Evolutionary conservation across 2,113 vertebrate species (phyloP).

Genomic region (Excalfactoria chinensis): DNA sequence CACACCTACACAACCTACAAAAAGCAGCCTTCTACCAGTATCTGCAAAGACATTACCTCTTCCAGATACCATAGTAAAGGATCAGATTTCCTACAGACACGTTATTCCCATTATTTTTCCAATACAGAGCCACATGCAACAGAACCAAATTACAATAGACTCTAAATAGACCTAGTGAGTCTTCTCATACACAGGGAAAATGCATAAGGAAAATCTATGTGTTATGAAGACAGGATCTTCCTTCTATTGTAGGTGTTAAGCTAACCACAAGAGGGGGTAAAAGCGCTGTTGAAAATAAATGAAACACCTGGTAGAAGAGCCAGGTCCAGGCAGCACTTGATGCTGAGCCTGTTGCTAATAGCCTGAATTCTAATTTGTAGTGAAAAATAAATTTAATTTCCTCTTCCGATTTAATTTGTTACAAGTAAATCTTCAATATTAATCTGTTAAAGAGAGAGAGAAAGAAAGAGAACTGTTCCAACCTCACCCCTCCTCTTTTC

Average conservation of each 20-base stretch:
- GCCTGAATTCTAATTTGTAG: not conserved
- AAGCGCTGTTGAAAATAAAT: not conserved
- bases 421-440: not conserved
- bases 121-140: not conserved
- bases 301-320: accelerated
- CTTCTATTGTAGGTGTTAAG: not conserved
- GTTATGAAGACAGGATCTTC: not conserved
- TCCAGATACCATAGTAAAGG: not conserved
- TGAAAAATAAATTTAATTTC: conserved; percentile 19
- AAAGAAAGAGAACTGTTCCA: not conserved
- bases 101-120: not conserved
- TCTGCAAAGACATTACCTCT: not conserved
- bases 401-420: not conserved
- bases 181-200: not conserved
- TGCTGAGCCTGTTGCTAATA: not conserved
- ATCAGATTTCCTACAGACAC: not conserved
- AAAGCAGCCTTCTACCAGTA: not conserved
- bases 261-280: conserved; percentile 55
- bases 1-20: not conserved
- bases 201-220: not conserved
- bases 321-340: accelerated
- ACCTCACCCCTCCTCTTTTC: not conserved
- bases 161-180: not conserved
- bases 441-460: not conserved
- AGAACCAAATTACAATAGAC: not conserved